These are phyloP conservation scores for Drosophila nigrodunni DNA, from an alignment of 1,140 invertebrate species.

Conservation along the genomic window DNA sequence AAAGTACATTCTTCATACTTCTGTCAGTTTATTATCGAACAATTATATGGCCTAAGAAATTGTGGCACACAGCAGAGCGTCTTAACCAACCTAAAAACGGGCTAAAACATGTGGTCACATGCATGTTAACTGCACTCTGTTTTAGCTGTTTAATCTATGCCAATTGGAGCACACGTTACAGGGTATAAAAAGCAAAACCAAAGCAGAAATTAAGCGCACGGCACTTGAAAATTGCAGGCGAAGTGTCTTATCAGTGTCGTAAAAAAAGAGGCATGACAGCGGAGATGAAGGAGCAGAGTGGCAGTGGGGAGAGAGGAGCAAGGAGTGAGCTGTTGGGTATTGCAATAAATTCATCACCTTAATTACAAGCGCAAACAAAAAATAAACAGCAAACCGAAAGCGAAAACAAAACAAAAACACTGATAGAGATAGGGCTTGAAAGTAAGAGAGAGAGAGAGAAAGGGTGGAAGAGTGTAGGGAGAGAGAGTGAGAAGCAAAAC, in stretches of 20 bases:
- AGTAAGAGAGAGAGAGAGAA: not conserved
- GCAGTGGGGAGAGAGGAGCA: not conserved
- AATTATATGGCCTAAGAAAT: no score
- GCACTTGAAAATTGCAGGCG: slow-evolving; percentile 51
- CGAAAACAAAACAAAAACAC: slow-evolving; percentile 35
- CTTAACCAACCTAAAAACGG: no score
- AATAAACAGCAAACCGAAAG: not conserved
- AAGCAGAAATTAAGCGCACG: slow-evolving; percentile 10
- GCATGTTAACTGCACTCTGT: not conserved
- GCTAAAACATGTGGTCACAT: not conserved
- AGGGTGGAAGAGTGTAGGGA: no score
- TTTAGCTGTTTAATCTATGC: not conserved
- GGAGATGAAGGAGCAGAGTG: not conserved
- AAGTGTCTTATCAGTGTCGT: slow-evolving; percentile 49
- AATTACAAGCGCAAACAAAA: slow-evolving; percentile 69
- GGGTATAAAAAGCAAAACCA: slow-evolving; percentile 23
- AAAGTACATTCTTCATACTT: no score
- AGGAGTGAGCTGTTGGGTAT: not conserved
- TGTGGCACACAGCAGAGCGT: no score
- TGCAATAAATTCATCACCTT: slow-evolving; percentile 77
- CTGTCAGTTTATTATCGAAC: no score
- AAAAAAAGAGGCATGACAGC: slow-evolving; percentile 13
- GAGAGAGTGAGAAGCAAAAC: slow-evolving; percentile 1
- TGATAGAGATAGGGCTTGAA: not conserved
- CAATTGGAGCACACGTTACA: not conserved